These are phyloP conservation scores for Garra rufa DNA, from an alignment of 2,113 vertebrate genomes.

Conservation along the genomic window DNA sequence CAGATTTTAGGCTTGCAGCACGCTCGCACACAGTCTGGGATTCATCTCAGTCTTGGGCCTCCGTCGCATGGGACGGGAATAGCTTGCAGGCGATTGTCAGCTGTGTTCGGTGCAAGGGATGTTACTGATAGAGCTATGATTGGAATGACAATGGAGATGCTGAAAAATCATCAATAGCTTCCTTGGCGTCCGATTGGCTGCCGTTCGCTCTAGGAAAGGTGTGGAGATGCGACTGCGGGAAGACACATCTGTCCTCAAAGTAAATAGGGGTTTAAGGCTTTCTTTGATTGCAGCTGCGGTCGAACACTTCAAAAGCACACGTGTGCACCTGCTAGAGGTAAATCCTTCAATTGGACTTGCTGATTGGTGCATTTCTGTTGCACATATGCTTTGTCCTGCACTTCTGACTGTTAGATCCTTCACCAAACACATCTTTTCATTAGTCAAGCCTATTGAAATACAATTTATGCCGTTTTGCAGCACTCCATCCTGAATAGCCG, in stretches of 20 bases:
- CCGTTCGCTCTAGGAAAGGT: neutral
- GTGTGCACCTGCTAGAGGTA: slow-evolving; percentile 22
- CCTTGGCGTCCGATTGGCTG: slow-evolving; percentile 13
- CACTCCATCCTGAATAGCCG: slow-evolving; percentile 4
- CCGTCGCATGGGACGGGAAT: slow-evolving; percentile 17
- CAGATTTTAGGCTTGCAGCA: slow-evolving; percentile 33
- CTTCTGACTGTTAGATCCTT: slow-evolving; percentile 1
- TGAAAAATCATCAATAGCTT: slow-evolving; percentile 31
- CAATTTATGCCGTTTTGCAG: neutral
- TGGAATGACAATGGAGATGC: slow-evolving; percentile 39
- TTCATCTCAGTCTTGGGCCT: slow-evolving; percentile 15
- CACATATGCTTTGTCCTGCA: slow-evolving; percentile 22
- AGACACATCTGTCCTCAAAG: slow-evolving; percentile 35
- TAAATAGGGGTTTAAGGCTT: slow-evolving; percentile 1
- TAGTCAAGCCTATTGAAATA: slow-evolving; percentile 1
- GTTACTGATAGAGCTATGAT: slow-evolving; percentile 37
- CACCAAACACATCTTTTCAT: neutral
- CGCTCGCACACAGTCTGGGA: neutral
- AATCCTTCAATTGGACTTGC: neutral
- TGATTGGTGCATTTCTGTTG: slow-evolving; percentile 15
- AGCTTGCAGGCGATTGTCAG: slow-evolving; percentile 25
- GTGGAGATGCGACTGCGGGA: neutral
- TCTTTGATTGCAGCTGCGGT: slow-evolving; percentile 31
- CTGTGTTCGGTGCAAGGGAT: neutral
- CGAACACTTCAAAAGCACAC: slow-evolving; percentile 20